Base-by-base conservation (phyloP, 2,113 vertebrate species). In the Oncorhynchus nerka region DNA sequence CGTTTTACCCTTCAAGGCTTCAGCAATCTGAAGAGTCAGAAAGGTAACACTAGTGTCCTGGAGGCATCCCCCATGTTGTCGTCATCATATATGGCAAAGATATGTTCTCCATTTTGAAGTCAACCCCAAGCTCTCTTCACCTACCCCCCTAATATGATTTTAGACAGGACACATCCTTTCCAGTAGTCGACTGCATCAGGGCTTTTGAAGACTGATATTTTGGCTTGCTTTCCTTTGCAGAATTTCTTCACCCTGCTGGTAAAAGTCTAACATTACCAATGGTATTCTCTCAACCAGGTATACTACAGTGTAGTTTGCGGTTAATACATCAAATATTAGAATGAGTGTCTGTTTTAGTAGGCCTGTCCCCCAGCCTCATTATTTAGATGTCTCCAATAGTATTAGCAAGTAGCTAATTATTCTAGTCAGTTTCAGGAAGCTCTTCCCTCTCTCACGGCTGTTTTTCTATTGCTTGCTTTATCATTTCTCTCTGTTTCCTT, bases 1-100 rank as follows among this genome's bases (percentile, higher is more conserved):
- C 92, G 90, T 84, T 96, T 97, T 94, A 94, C 83, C 12, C 94
- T 97, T 86, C 95, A 97, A 94, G 94, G 95, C 82, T 95, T 97
- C 95, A 94, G 95, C 93, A 95, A 94, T 92, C 95, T 96, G 88
- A 97, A 96, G 93, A 95, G 91, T 92, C 96, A 96, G 82, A 97
- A 96, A 97, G 95, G 95, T 98, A 96, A 89, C 85, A 3, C 16
- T 55, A 19, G 51, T 16, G 13, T 55, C 3, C 51, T 55, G 51
- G 51, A 55, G 12, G 51, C 39, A 11, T 11, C 39, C 39, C 39
- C 39, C 39, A 45, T 11, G 39, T 11, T 45, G 2, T 45, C 6
- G 6, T 8, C 39, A 45, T 11, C 39, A 55, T 5, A 19, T 8
- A 64, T 16, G 22, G 61, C 20, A 64, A 26, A 64, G 61, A 64